Evolutionary conservation across 2,888 invertebrate species (phyloP), one percentile per base, ranked within the genome.

Genomic region (Polyommatus icarus): DNA sequence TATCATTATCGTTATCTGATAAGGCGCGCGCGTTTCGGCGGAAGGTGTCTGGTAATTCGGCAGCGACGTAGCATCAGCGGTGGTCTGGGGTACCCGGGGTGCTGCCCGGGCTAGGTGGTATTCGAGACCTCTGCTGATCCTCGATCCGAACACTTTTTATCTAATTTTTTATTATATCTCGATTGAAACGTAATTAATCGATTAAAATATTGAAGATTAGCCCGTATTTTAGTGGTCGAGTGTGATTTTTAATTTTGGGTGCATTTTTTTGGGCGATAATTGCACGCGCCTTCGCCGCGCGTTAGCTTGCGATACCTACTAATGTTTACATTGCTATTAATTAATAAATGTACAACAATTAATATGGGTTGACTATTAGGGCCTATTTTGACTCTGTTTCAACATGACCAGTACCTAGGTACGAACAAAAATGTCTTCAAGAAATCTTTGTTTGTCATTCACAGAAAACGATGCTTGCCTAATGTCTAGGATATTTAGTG

Each of bases 101-200:
- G 86, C 84, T 85, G 83, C 88, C 50, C 83, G 86, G 90, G 91
- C 88, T 89, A 89, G 86, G 83, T 88, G 94, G 94, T 94, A 94
- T 94, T 94, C 94, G 94, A 94, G 94, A 94, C 94, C 93, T 93
- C 94, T 94, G 94, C 94, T 94, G 94, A 94, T 94, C 93, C 92
- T 92, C 90, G 86, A 84, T 80, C 72, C 73, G 76, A 77, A 84
- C 78, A 80, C 85, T 92, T 94, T 94, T 94, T 94, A 94, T 94
- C 94, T 94, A 87, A 80, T 86, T 87, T 87, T 86, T 85, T 82
- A n/a, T 20, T 18, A 57, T 88, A 92, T 93, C 93, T 88, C 90
- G 90, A 93, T 92, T 87, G 91, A 94, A 92, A 77, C 54, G 81
- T 88, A 90, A 91, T 93, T 93, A 91, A 87, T 89, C 88, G 87